phyloP scores from a whole-genome alignment of 1,140 invertebrate genomes.

The Bombus superbus region DNA sequence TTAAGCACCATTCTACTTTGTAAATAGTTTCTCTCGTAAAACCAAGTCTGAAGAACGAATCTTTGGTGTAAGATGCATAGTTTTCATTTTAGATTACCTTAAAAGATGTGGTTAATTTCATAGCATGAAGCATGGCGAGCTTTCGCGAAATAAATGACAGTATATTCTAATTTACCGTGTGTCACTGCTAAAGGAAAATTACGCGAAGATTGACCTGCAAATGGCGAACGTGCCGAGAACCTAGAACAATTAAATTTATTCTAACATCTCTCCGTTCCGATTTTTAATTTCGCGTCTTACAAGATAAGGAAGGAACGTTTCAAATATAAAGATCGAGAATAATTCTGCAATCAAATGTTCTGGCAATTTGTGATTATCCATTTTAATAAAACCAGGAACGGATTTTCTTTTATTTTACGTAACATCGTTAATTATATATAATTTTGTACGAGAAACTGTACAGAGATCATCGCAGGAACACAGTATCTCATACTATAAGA shows the following conservation, averaged over 20 bases:
- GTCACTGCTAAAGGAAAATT: background rate
- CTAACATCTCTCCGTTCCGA: background rate
- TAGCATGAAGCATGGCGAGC: background rate
- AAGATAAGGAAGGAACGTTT: background rate
- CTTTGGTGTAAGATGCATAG: background rate
- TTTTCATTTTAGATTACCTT: background rate
- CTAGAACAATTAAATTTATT: background rate
- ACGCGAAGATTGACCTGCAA: background rate
- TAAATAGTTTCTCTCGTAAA: background rate
- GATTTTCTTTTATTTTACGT: background rate
- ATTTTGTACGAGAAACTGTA: background rate
- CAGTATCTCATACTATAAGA: too few species aligned
- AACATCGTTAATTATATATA: background rate
- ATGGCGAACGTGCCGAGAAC: background rate
- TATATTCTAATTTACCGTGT: background rate
- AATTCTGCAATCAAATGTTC: too few species aligned
- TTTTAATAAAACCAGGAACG: background rate
- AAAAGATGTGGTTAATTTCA: background rate
- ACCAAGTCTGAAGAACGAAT: background rate
- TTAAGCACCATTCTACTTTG: background rate
- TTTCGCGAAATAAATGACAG: background rate
- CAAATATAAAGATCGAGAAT: too few species aligned
- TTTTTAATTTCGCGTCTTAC: background rate
- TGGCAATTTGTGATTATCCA: background rate
- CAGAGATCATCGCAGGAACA: background rate